A percentile compares a stretch with the other conserved stretches of the same genome.
These are phyloP conservation scores for Pseudorectes ferrugineus DNA, from an alignment of 2,113 vertebrate genomes.

Conservation along the genomic window DNA sequence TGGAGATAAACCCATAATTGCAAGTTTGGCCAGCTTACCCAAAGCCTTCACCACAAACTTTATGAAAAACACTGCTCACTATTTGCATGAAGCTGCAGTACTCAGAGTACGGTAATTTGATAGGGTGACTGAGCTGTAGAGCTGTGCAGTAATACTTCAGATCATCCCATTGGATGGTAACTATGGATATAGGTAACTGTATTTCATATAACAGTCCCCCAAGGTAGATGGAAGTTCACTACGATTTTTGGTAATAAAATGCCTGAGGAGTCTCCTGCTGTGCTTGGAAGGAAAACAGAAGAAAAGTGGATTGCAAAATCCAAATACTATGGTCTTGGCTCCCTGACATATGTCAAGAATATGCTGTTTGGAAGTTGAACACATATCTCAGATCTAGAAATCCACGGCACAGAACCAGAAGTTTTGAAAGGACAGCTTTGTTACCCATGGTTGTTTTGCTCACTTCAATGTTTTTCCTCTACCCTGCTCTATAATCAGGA, in stretches of 20 bases:
- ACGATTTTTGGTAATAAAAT: conserved; percentile 58
- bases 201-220: conserved; percentile 4
- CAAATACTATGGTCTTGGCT: neutral
- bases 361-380: neutral
- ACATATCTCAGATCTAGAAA: neutral
- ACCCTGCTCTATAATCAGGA: neutral
- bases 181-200: conserved; percentile 14
- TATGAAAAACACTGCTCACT: neutral
- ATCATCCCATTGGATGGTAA: neutral
- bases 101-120: neutral
- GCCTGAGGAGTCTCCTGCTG: neutral
- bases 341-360: neutral
- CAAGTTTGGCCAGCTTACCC: neutral
- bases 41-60: neutral
- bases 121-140: neutral
- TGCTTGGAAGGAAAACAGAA: conserved; percentile 39
- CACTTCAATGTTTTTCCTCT: neutral
- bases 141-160: neutral
- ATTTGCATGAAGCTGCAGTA: neutral
- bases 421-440: neutral
- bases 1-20: neutral
- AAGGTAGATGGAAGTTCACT: conserved; percentile 30
- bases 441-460: neutral
- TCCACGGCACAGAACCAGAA: neutral
- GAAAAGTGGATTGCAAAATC: conserved; percentile 34